Evolutionary conservation across 2,888 invertebrate species (phyloP), one percentile per base, ranked within the genome.

Genomic region (Ommatoiulus sabulosus): DNA sequence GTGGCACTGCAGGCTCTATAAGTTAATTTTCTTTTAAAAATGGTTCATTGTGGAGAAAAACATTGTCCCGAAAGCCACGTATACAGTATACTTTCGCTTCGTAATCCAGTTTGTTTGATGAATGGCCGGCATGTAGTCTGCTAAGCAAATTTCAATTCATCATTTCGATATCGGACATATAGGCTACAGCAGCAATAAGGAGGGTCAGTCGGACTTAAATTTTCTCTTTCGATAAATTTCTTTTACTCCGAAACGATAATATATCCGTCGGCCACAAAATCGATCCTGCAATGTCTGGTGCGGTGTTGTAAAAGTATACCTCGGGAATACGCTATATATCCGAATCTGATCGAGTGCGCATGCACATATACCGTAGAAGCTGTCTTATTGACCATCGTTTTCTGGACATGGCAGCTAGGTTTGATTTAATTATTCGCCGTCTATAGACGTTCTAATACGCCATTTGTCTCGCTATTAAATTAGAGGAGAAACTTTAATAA

Each of bases 401-500:
- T 4, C 63, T 20, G 63, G 63, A 63, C 63, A 63, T 15, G 5
- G 63, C n/a, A 63, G 63, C n/a, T 57, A 0, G 20, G 63, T 6
- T n/a, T 63, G 63, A 63, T 63, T 63, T 63, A 63, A 63, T 63
- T 63, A 63, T 20, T 12, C 63, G 3, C 12, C 15, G 4, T 20
- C 6, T 0, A n/a, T 63, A 15, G 8, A 52, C 52, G n/a, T 12
- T 20, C 6, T 52, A 63, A 63, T 63, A 8, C n/a, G 63, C 63
- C 63, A 63, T 63, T 63, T 63, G 63, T 63, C 63, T 63, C 63
- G 8, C 63, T 63, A 63, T 63, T 20, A 63, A 63, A 63, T 63
- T 63, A 63, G n/a, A 1, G 63, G 63, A 63, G 3, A 63, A 63
- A n/a, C 63, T 3, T 63, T 63, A 63, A 63, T 63, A 63, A 63